A percentile compares a stretch with the other conserved stretches of the same genome.
phyloP scores from a whole-genome alignment of 2,888 invertebrate species.

The Tillus elongatus region DNA sequence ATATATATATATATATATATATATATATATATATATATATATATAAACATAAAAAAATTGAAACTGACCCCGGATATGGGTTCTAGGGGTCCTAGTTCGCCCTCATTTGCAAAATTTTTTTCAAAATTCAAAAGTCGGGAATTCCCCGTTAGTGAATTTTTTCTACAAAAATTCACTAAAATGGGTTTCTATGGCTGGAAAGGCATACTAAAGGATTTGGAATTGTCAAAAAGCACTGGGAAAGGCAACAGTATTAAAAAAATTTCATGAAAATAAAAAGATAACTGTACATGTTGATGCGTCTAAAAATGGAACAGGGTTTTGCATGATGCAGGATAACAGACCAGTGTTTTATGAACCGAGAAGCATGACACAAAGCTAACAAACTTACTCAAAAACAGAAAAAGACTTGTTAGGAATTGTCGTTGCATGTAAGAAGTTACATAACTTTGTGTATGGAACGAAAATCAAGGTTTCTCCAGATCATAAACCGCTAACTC shows the following conservation, averaged over 20 bases:
- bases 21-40: too few relatives aligned
- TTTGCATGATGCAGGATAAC: slow-evolving; percentile 3
- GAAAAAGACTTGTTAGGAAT: slow-evolving; percentile 5
- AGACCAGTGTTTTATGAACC: not conserved
- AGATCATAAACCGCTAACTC: not conserved
- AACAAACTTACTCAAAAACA: not conserved
- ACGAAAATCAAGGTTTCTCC: not conserved
- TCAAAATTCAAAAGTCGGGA: too few relatives aligned
- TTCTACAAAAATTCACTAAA: too few relatives aligned
- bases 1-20: too few relatives aligned
- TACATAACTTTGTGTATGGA: slow-evolving; percentile 1
- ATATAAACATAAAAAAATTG: too few relatives aligned
- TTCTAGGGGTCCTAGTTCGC: too few relatives aligned
- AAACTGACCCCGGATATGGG: too few relatives aligned
- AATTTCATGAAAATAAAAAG: not conserved
- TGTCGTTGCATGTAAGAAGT: slow-evolving; percentile 1
- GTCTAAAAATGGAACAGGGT: not conserved
- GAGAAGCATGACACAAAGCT: not conserved
- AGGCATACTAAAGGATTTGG: not conserved
- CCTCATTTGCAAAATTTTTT: too few relatives aligned
- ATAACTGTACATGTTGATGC: not conserved
- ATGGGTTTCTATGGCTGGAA: not conserved
- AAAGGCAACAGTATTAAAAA: not conserved
- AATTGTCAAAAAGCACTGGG: not conserved
- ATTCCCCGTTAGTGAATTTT: too few relatives aligned